A percentile compares a stretch with the other conserved stretches of the same genome.
Conservation (phyloP, 2,113 vertebrate species). For the Ginglymostoma cirratum region DNA sequence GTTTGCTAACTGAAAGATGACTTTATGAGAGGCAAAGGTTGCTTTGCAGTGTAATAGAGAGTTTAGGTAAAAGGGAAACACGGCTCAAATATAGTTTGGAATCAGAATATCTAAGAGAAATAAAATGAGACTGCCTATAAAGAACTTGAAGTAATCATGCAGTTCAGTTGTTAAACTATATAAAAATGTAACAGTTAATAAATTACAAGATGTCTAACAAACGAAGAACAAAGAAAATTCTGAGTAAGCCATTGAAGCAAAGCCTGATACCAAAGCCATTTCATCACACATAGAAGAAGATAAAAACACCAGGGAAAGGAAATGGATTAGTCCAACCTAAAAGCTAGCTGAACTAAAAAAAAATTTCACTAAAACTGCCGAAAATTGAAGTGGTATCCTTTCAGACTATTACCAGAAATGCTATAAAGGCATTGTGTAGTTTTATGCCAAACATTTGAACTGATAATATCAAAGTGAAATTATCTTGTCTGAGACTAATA, state of each 20-base stretch:
- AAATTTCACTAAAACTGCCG: too few species aligned
- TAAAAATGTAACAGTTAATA: background rate
- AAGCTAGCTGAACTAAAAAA: too few species aligned
- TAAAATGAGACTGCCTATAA: background rate
- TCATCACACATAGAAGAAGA: background rate
- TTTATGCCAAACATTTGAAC: background rate
- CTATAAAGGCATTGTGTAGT: too few species aligned
- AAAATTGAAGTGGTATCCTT: too few species aligned
- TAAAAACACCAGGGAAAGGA: too few species aligned
- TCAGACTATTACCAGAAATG: too few species aligned
- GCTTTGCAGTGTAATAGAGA: background rate
- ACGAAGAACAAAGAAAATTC: background rate
- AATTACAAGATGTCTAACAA: background rate
- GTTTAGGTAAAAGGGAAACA: background rate
- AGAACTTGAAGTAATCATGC: background rate
- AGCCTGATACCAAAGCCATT: background rate
- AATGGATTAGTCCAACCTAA: too few species aligned
- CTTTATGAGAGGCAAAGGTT: background rate
- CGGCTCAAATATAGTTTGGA: background rate
- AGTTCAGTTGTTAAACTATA: background rate
- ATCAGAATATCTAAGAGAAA: background rate
- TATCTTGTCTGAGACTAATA: background rate
- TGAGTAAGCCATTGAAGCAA: background rate
- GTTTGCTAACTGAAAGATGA: background rate
- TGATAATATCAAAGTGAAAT: background rate